Percentiles rank a stretch among this genome's conserved stretches.
These are phyloP conservation scores for Chamaetylas fuelleborni DNA, from an alignment of 2,113 vertebrate genomes.

Conservation along the genomic window DNA sequence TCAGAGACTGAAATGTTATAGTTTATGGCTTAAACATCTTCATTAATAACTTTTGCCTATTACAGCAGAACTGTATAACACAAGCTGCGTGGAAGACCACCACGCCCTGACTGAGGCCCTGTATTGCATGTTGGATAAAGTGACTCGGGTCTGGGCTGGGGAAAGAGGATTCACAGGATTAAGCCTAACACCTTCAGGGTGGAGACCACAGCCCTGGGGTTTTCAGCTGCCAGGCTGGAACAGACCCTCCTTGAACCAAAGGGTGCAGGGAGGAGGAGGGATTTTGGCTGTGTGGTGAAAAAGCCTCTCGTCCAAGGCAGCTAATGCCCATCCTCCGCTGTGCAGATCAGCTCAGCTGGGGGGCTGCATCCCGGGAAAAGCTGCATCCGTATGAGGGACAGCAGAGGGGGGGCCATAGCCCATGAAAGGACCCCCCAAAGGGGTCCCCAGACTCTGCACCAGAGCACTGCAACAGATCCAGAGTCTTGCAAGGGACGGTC, in stretches of 20 bases:
- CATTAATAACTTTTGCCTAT: not conserved
- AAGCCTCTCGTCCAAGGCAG: not conserved
- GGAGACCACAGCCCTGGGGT: not conserved
- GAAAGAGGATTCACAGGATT: not conserved
- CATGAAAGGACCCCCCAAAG: not conserved
- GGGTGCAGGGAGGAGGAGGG: not conserved
- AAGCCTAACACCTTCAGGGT: not conserved
- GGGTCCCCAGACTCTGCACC: not conserved
- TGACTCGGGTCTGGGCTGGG: not conserved
- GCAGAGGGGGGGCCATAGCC: not conserved
- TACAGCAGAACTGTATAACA: not conserved
- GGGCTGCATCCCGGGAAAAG: not conserved
- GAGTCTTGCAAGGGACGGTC: not conserved
- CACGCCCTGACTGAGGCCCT: fast-evolving
- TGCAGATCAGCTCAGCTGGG: not conserved
- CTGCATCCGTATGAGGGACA: not conserved
- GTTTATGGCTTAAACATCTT: not conserved
- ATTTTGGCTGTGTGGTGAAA: not conserved
- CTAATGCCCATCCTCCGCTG: fast-evolving
- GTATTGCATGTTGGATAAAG: not conserved
- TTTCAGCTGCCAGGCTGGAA: not conserved
- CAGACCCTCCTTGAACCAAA: not conserved
- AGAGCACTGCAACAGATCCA: not conserved
- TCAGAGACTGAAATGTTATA: not conserved
- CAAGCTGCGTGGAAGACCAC: not conserved